Evolutionary conservation across 2,113 vertebrate genomes (phyloP).

Genomic region (Quiscalus mexicanus): DNA sequence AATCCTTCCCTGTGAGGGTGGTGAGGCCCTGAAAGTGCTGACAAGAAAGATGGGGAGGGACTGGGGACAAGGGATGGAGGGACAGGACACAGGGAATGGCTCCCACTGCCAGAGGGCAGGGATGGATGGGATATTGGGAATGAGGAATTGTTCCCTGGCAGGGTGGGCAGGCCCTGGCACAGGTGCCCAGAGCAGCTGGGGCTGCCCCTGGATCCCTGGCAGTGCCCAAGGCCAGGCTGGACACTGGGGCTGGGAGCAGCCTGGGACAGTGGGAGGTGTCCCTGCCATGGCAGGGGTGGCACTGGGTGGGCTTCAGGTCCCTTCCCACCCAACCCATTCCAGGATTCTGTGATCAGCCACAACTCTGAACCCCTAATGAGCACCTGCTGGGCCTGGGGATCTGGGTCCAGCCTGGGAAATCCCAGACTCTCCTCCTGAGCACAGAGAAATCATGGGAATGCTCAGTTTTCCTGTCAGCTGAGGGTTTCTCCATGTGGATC

Average conservation of each 20-base stretch:
- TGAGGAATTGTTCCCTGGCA: neutral
- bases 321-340: neutral
- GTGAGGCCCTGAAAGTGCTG: neutral
- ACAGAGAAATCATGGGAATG: neutral
- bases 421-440: neutral
- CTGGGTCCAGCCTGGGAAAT: neutral
- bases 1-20: neutral
- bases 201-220: neutral
- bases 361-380: neutral
- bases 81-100: neutral
- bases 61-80: neutral
- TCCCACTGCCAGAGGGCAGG: neutral
- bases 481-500: neutral
- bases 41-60: neutral
- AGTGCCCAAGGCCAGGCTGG: neutral
- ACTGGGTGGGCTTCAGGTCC: rapidly evolving
- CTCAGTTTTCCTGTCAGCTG: neutral
- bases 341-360: neutral
- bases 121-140: neutral
- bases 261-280: neutral
- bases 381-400: neutral
- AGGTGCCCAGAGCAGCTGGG: neutral
- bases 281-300: neutral
- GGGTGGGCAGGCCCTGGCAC: neutral
- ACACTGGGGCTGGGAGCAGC: neutral